A percentile compares a stretch with the other conserved stretches of the same genome.
phyloP scores from a whole-genome alignment of 2,888 invertebrate genomes.

The Marronus borbonicus region DNA sequence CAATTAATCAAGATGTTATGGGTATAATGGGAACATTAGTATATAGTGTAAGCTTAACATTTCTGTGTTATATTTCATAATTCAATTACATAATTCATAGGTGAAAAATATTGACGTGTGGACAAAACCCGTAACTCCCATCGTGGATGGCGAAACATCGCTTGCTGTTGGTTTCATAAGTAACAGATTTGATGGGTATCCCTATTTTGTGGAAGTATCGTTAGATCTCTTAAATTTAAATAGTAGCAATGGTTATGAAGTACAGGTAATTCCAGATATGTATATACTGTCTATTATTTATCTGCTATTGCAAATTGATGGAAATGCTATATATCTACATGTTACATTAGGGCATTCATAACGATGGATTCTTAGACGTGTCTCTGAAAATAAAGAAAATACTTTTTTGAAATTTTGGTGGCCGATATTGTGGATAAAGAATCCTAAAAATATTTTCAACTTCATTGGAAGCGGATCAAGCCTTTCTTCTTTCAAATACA shows the following conservation, averaged over 20 bases:
- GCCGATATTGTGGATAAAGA: too few relatives aligned
- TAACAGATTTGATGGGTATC: slow-evolving; percentile 69
- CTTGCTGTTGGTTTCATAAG: slow-evolving; percentile 77
- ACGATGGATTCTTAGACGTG: too few relatives aligned
- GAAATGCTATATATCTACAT: too few relatives aligned
- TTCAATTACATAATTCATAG: slow-evolving; percentile 46
- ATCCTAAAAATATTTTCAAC: too few relatives aligned
- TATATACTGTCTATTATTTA: too few relatives aligned
- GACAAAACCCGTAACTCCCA: slow-evolving; percentile 73
- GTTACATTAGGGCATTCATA: too few relatives aligned
- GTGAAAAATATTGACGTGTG: slow-evolving; percentile 72
- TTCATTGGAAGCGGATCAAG: too few relatives aligned
- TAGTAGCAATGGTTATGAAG: slow-evolving; percentile 64
- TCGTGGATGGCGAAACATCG: slow-evolving; percentile 68
- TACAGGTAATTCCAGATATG: slow-evolving; percentile 62
- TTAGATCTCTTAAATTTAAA: slow-evolving; percentile 64
- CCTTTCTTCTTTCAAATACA: too few relatives aligned
- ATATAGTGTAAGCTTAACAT: slow-evolving; percentile 64
- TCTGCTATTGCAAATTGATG: too few relatives aligned
- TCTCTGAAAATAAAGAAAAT: too few relatives aligned
- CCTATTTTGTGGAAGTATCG: slow-evolving; percentile 66
- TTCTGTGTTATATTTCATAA: neutral
- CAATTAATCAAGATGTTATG: slow-evolving; percentile 79
- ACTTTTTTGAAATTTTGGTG: too few relatives aligned
- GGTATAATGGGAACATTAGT: slow-evolving; percentile 77